Base-by-base conservation (phyloP, 2,113 vertebrate species). In the Nycticryphes semicollaris region DNA sequence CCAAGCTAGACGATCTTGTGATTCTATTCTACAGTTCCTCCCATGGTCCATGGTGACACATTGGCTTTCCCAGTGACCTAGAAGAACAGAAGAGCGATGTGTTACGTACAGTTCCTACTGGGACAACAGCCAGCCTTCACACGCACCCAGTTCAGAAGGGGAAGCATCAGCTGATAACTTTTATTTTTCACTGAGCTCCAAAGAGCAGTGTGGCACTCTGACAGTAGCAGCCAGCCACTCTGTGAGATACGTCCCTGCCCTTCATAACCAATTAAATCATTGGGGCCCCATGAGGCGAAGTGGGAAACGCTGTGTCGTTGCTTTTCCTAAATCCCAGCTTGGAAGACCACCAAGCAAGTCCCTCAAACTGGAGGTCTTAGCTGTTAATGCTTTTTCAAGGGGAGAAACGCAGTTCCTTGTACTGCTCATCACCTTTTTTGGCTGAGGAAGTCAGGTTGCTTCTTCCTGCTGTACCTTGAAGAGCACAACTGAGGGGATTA, bases 261-360 rank as follows among this genome's bases (percentile, higher is more conserved):
- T 95, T 96, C 94, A 86, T 66, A 88, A 83, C 37, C 57, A 92
- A 90, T 83, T 97, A 93, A 93, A 92, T 90, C 94, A 90, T 17
- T 5, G 16, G 35, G 91, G 63, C 72, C 92, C 82, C 90, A 88
- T 31, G 92, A 41, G 92, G 50, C 85, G 75, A 93, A 89, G 85
- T 11, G 30, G 75, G 75, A 92, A 95, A 90, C 59, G 85, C 94
- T 89, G 94, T 67, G 88, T 67, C 74, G 72, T 39, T 0, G 1
- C 47, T 95, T 97, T 75, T 92, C 76, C 66, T 91, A 96, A 92
- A 88, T 78, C 94, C 73, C 82, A 90, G 67, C 87, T 90, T 96
- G 94, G 89, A 95, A 95, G 67, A 94, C 37, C 84, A 87, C 70
- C 3, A 60, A 93, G 67, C 14, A 57, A 93, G 74, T 39, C 74